These are phyloP conservation scores for Nannoperca obscura DNA, from an alignment of 2,797 vertebrate species.

Conservation along the genomic window DNA sequence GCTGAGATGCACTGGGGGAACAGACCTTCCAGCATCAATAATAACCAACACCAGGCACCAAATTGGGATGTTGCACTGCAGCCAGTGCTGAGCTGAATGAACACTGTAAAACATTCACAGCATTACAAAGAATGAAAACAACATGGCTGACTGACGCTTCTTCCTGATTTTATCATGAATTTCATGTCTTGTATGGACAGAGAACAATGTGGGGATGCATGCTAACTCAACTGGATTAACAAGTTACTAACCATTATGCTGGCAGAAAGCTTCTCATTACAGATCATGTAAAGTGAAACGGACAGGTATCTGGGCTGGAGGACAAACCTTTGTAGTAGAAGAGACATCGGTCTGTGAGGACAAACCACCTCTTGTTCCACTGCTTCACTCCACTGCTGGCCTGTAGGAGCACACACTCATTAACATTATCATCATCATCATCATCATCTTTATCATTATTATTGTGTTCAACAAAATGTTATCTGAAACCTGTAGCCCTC, in stretches of 20 bases:
- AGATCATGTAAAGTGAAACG: not conserved
- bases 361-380: constrained; percentile 98
- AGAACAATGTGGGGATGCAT: not conserved
- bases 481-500: not conserved
- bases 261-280: not conserved
- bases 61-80: not conserved
- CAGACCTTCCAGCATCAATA: not conserved
- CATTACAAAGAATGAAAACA: not conserved
- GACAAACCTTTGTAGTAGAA: constrained; percentile 96
- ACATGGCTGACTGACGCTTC: not conserved
- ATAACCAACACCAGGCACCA: not conserved
- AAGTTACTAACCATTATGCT: not conserved
- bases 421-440: not conserved
- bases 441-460: not conserved
- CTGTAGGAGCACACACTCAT: constrained; percentile 69
- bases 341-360: constrained; percentile 94
- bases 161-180: not conserved
- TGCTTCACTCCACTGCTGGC: constrained; percentile 96
- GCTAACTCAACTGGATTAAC: not conserved
- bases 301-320: not conserved
- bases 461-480: not conserved
- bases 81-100: not conserved
- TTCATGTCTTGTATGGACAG: not conserved
- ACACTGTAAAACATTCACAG: not conserved
- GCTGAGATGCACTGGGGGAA: not conserved